These are phyloP conservation scores for Lates japonicus DNA, from an alignment of 2,797 vertebrate genomes.

Conservation along the genomic window DNA sequence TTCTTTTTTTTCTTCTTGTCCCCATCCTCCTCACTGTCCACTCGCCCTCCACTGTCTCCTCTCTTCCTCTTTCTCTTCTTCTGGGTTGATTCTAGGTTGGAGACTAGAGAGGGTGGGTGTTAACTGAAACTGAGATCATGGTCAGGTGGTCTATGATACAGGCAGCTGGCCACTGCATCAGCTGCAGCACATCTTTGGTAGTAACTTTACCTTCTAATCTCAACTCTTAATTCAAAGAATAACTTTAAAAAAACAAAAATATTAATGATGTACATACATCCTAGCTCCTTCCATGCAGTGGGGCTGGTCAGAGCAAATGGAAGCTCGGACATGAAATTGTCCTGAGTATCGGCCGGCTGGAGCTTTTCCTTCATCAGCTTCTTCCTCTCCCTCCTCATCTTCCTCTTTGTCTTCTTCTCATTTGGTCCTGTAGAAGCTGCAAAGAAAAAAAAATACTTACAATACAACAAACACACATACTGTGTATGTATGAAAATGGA, in stretches of 20 bases:
- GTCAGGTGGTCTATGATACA: neutral
- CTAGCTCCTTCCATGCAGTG: constrained; percentile 86
- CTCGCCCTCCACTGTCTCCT: constrained; percentile 69
- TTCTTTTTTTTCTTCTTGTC: constrained; percentile 86
- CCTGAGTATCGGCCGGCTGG: constrained; percentile 18
- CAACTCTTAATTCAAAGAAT: neutral
- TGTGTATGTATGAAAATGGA: neutral
- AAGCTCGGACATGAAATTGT: constrained; percentile 86
- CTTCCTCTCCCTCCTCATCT: constrained; percentile 61
- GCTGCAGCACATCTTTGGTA: neutral
- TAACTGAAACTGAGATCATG: neutral
- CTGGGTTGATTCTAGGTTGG: constrained; percentile 70
- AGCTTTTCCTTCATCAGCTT: constrained; percentile 65
- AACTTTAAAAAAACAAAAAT: neutral
- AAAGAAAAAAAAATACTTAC: neutral
- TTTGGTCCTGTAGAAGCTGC: constrained; percentile 34
- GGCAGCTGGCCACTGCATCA: neutral
- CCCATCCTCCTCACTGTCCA: constrained; percentile 83
- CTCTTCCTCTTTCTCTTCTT: constrained; percentile 89
- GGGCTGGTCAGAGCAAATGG: constrained; percentile 87
- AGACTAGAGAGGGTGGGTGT: constrained; percentile 33
- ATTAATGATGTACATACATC: constrained; percentile 83
- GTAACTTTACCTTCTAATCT: no score
- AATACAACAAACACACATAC: neutral
- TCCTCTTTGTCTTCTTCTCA: constrained; percentile 59